Base-by-base conservation (phyloP, 2,113 vertebrate genomes). In the Elephantulus edwardii region DNA sequence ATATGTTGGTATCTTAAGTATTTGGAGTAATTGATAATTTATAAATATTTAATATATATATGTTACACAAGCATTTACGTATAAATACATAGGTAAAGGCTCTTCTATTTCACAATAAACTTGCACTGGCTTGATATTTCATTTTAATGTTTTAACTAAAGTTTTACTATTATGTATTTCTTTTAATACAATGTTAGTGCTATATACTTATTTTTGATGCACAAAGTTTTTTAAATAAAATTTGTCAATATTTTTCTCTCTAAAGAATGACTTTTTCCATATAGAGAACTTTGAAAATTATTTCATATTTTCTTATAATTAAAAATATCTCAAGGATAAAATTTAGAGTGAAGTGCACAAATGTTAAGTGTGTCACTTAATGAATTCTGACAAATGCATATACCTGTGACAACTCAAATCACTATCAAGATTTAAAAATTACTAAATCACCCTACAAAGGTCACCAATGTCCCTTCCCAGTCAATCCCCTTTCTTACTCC, bases 101-200 rank as follows among this genome's bases (percentile, higher is more conserved):
- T 8, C 42, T 30, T 30, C 60, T 74, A 8, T 70, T 78, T 70
- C 81, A 56, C 58, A 89, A 80, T 90, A 72, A n/a, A 80, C 3
- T 77, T 75, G 56, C 44, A n/a, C 56, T 88, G 26, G n/a, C 26
- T 75, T 88, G 71, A 76, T 84, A 87, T 78, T 82, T 85, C 5
- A 83, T 68, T 76, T 92, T 80, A 71, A 70, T 90, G 11, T 88
- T 87, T n/a, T n/a, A n/a, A n/a, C n/a, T n/a, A n/a, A n/a, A n/a
- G n/a, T n/a, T n/a, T n/a, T n/a, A n/a, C n/a, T n/a, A n/a, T n/a
- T n/a, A n/a, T n/a, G n/a, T n/a, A n/a, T n/a, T n/a, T n/a, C n/a
- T n/a, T n/a, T n/a, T n/a, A n/a, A n/a, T n/a, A n/a, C n/a, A n/a
- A n/a, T n/a, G n/a, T n/a, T n/a, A n/a, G n/a, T 22, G 17, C 56